phyloP scores from a whole-genome alignment of 2,797 vertebrate species.

The Limnodromus scolopaceus region DNA sequence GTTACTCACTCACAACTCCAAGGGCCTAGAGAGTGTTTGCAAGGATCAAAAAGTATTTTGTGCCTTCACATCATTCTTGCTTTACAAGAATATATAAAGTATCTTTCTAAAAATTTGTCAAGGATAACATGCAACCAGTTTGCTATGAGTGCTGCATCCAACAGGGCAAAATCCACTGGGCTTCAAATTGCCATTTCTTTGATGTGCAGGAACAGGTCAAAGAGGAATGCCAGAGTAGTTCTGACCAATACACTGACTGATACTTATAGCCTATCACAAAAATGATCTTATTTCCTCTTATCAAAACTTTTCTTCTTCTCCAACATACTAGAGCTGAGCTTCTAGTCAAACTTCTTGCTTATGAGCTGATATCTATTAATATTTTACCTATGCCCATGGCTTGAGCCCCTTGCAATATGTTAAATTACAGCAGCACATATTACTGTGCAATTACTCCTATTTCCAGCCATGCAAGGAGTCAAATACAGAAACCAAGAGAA shows the following conservation, averaged over 20 bases:
- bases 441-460: rapidly evolving
- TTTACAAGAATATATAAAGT: background rate
- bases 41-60: background rate
- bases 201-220: background rate
- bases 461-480: rapidly evolving
- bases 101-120: background rate
- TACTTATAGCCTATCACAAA: background rate
- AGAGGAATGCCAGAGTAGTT: background rate
- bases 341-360: background rate
- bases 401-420: rapidly evolving
- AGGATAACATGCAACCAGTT: background rate
- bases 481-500: background rate
- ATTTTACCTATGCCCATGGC: background rate
- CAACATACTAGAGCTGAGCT: background rate
- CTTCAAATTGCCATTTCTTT: background rate
- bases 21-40: background rate
- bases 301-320: background rate
- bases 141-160: background rate
- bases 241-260: background rate
- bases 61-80: background rate
- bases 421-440: background rate
- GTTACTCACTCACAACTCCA: background rate
- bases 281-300: background rate
- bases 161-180: rapidly evolving
- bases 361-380: background rate